Evolutionary conservation across 2,888 invertebrate species (phyloP).

Genomic region (Petrolisthes cinctipes): DNA sequence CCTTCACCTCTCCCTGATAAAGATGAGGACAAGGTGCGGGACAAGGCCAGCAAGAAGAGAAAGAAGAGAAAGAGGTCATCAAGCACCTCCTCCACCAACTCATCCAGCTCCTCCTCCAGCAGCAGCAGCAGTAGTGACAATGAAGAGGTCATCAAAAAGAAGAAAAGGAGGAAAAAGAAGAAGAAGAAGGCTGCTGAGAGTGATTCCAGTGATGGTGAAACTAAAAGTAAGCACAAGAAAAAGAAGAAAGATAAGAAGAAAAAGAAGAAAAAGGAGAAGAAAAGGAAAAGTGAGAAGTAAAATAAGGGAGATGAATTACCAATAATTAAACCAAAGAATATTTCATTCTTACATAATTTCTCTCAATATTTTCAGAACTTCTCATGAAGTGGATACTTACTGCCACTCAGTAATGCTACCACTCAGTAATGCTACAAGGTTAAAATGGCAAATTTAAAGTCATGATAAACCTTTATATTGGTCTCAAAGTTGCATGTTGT

Average conservation of each 20-base stretch:
- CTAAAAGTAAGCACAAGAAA: constrained; percentile 52
- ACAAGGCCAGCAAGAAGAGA: constrained; percentile 25
- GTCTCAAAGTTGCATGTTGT: constrained; percentile 20
- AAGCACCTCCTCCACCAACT: constrained; percentile 37
- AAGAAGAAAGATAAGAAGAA: constrained; percentile 54
- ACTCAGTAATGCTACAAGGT: not conserved
- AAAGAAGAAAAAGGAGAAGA: constrained; percentile 51
- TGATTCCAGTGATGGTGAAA: constrained; percentile 49
- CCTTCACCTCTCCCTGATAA: not conserved
- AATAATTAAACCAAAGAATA: not conserved
- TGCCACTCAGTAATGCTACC: not conserved
- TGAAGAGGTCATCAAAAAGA: constrained; percentile 46
- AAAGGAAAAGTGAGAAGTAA: constrained; percentile 42
- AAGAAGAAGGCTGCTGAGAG: constrained; percentile 47
- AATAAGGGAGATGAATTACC: not conserved
- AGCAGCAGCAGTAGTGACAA: constrained; percentile 46
- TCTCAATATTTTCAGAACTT: not conserved
- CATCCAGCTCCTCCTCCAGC: constrained; percentile 30
- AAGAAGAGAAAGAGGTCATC: constrained; percentile 40
- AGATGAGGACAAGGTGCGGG: not conserved
- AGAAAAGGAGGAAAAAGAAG: constrained; percentile 48
- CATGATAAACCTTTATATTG: not conserved
- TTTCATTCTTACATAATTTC: not conserved
- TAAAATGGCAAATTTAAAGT: not conserved
- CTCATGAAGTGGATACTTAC: not conserved